Base-by-base conservation (phyloP, 2,113 vertebrate species). In the Myiozetetes cayanensis region DNA sequence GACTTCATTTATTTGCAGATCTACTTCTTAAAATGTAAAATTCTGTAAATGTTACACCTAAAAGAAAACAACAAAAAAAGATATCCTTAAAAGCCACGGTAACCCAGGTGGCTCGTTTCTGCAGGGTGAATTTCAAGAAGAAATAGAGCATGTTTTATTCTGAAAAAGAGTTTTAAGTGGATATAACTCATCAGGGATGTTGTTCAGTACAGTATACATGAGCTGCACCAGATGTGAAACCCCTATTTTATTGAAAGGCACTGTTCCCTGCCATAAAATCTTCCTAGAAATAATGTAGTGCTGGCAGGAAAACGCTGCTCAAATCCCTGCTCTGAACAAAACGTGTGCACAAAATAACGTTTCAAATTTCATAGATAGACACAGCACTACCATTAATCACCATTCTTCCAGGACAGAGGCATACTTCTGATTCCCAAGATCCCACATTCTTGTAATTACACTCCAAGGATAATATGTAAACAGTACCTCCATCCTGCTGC, bases 401-500 rank as follows among this genome's bases (percentile, higher is more conserved):
- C 4, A 4, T 19, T 91, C 56, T 76, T 78, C 67, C 78, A 68
- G 56, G 94, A 56, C 75, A 71, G 50, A 74, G 67, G 77, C 52
- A 86, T 56, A 73, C 53, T 85, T 80, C 59, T 79, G 66, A 55
- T 83, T 91, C 90, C 81, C 90, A 82, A 55, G 85, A 80, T 23
- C 72, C 52, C 31, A 75, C 82, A 50, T 68, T 72, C 66, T 41
- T 89, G 23, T 33, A 91, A 88, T 75, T 44, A 31, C 77, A 75
- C 91, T 88, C 86, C 65, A 68, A 79, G 93, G 78, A 35, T n/a
- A 93, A 58, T 6, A 65, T 25, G 52, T 55, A 76, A 92, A 86
- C 91, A 89, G 93, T 97, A 98, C 98, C 98, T 98, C 93, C 49
- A 95, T 85, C 67, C 86, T 96, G 93, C 82, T 88, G 92, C 97